These are phyloP conservation scores for Ptychochromis oligacanthus DNA, from an alignment of 2,113 vertebrate genomes.

Conservation along the genomic window DNA sequence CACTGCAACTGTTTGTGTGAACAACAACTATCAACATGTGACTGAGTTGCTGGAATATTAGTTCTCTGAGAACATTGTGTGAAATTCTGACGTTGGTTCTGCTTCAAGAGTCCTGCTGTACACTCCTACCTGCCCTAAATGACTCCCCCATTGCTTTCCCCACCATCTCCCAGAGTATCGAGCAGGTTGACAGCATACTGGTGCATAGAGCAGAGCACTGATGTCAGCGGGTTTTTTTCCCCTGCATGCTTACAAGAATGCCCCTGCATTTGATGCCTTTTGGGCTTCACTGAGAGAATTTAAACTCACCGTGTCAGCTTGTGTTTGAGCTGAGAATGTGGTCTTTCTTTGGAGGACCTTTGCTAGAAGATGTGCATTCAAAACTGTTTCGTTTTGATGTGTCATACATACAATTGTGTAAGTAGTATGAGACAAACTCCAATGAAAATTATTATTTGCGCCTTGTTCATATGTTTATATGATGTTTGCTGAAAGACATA, in stretches of 20 bases:
- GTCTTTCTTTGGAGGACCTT: not conserved
- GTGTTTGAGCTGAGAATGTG: not conserved
- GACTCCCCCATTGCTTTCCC: not conserved
- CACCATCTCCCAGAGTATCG: not conserved
- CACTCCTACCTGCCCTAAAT: not conserved
- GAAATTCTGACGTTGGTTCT: not conserved
- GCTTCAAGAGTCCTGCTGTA: not conserved
- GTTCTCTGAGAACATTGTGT: not conserved
- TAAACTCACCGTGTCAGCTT: not conserved
- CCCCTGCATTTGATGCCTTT: not conserved
- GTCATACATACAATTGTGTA: not conserved
- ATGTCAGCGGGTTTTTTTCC: not conserved
- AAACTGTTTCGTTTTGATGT: not conserved
- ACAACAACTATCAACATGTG: not conserved
- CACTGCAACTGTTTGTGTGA: no score
- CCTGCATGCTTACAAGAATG: slow-evolving; percentile 3
- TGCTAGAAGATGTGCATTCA: not conserved
- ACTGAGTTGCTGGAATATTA: not conserved
- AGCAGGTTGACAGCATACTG: not conserved
- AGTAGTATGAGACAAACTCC: not conserved
- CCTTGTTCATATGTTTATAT: not conserved
- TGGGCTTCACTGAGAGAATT: slow-evolving; percentile 3
- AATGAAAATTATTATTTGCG: not conserved
- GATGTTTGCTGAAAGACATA: not conserved
- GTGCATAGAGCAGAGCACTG: slow-evolving; percentile 3